Percentiles rank a stretch among this genome's conserved stretches.
These are phyloP conservation scores for Redunca redunca DNA, from an alignment of 2,113 vertebrate genomes.

Conservation along the genomic window DNA sequence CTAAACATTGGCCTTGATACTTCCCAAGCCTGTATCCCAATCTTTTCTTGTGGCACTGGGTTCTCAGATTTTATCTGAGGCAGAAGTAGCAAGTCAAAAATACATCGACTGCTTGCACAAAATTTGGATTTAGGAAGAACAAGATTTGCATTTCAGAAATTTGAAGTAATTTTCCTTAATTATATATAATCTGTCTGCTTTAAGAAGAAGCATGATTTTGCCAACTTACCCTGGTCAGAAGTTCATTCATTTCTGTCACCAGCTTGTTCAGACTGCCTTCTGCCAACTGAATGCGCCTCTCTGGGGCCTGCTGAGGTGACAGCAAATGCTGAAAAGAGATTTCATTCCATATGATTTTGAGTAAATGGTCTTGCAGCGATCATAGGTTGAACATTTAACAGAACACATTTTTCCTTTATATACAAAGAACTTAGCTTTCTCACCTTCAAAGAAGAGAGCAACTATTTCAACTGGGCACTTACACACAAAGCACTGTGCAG, in stretches of 20 bases:
- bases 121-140: background rate
- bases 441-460: background rate
- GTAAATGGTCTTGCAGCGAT: background rate
- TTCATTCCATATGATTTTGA: constrained; percentile 12
- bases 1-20: background rate
- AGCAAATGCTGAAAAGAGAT: constrained; percentile 90
- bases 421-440: background rate
- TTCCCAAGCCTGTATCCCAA: background rate
- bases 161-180: background rate
- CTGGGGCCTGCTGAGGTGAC: constrained; percentile 95
- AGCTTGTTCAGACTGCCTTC: constrained; percentile 91
- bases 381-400: background rate
- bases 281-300: constrained; percentile 92
- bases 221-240: constrained; percentile 91
- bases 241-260: constrained; percentile 95
- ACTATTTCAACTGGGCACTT: background rate
- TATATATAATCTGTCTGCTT: background rate
- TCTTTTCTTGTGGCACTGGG: background rate
- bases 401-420: background rate
- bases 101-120: background rate
- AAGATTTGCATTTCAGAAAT: constrained; percentile 4
- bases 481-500: background rate
- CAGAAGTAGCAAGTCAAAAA: background rate
- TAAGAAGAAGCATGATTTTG: background rate
- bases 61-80: background rate